These are phyloP conservation scores for Trogon surrucura DNA, from an alignment of 2,113 vertebrate species.

Conservation along the genomic window DNA sequence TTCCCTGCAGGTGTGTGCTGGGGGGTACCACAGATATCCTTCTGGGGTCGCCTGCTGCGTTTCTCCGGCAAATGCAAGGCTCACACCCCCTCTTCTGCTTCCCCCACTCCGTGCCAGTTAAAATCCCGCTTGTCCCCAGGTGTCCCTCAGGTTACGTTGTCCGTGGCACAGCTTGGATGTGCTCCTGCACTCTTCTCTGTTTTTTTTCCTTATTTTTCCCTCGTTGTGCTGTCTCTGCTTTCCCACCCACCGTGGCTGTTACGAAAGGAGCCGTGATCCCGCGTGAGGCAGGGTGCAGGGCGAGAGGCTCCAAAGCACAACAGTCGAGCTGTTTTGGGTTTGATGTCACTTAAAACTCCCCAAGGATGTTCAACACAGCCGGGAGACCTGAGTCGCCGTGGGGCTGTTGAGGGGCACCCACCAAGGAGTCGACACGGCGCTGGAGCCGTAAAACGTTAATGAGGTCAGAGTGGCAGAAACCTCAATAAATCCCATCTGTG, in stretches of 20 bases:
- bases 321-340: accelerated
- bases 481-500: slow-evolving; percentile 65
- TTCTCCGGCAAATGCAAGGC: background rate
- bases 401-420: background rate
- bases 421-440: background rate
- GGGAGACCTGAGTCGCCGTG: background rate
- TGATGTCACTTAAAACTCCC: background rate
- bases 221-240: background rate
- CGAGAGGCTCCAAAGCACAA: background rate
- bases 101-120: accelerated
- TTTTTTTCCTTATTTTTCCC: background rate
- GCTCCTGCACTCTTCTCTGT: background rate
- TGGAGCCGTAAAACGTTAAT: slow-evolving; percentile 6
- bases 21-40: background rate
- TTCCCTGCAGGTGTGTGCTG: background rate
- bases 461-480: slow-evolving; percentile 32
- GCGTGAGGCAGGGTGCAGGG: background rate
- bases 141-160: background rate
- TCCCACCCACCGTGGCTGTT: background rate
- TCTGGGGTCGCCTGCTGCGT: background rate
- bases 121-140: background rate
- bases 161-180: background rate
- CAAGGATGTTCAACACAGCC: background rate
- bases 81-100: background rate
- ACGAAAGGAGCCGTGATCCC: background rate